Conservation (phyloP, 2,113 vertebrate species). For the Psittacara wagleri region DNA sequence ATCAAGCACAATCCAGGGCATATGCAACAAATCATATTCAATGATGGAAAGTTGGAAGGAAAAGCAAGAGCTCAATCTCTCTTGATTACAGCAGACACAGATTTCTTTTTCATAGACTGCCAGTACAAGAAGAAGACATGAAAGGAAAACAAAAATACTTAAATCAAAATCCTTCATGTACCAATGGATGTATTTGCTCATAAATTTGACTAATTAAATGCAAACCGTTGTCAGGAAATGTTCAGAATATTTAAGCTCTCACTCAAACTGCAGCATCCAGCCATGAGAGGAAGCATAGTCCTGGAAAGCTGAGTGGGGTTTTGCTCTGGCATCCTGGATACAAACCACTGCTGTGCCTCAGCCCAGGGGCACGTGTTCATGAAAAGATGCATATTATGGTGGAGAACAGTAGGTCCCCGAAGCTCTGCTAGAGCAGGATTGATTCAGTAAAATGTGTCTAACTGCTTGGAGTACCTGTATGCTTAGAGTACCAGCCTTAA, state of each 20-base stretch:
- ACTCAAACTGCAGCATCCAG: not conserved
- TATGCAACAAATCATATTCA: constrained; percentile 51
- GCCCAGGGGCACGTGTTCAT: accelerated
- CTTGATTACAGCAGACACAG: constrained; percentile 31
- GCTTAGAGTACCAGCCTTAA: not conserved
- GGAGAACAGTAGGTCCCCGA: not conserved
- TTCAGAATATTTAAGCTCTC: not conserved
- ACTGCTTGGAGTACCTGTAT: not conserved
- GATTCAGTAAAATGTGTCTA: not conserved
- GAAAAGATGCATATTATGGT: not conserved
- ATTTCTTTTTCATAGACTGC: constrained; percentile 40
- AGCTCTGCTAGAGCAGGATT: not conserved
- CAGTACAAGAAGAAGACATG: not conserved
- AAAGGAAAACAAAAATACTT: constrained; percentile 32
- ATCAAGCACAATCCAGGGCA: constrained; percentile 17
- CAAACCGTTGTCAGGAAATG: not conserved
- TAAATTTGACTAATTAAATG: not conserved
- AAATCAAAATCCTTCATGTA: not conserved
- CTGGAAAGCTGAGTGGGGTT: not conserved
- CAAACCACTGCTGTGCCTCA: not conserved
- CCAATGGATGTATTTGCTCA: not conserved
- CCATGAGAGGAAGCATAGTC: accelerated
- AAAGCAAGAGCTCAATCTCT: constrained; percentile 30
- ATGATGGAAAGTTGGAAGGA: constrained; percentile 22
- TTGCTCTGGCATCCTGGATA: not conserved